Conservation (phyloP, 2,888 invertebrate genomes). For the Aleiodes leptofemur region DNA sequence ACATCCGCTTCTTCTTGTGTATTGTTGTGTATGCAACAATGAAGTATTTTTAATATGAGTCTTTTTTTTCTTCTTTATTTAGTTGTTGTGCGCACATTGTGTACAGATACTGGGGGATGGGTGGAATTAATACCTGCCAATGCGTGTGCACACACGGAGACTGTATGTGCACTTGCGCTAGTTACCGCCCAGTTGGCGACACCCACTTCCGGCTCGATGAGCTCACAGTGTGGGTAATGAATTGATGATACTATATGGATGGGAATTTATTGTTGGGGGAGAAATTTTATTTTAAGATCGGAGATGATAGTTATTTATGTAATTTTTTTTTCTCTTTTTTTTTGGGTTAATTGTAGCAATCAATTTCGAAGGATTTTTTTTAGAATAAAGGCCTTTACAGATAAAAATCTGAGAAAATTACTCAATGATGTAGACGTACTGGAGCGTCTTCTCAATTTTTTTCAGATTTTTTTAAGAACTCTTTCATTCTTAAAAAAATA, state of each 20-base stretch:
- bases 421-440: no score
- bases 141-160: conserved; percentile 42
- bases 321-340: no score
- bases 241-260: background rate
- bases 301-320: no score
- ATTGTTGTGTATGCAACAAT: conserved; percentile 50
- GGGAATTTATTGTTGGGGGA: conserved; percentile 10
- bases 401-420: no score
- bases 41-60: conserved; percentile 10
- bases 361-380: no score
- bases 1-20: conserved; percentile 67
- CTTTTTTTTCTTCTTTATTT: conserved; percentile 3
- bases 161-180: conserved; percentile 65
- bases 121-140: conserved; percentile 60
- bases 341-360: no score
- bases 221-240: conserved; percentile 41
- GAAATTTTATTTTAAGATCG: background rate
- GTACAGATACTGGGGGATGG: background rate
- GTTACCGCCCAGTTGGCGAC: conserved; percentile 64
- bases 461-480: no score
- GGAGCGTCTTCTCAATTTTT: no score
- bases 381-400: no score
- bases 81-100: background rate
- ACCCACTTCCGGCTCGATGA: conserved; percentile 70
- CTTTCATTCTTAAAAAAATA: no score